A percentile compares a stretch with the other conserved stretches of the same genome.
phyloP scores from a whole-genome alignment of 2,113 vertebrate species.

The Oryzias javanicus region DNA sequence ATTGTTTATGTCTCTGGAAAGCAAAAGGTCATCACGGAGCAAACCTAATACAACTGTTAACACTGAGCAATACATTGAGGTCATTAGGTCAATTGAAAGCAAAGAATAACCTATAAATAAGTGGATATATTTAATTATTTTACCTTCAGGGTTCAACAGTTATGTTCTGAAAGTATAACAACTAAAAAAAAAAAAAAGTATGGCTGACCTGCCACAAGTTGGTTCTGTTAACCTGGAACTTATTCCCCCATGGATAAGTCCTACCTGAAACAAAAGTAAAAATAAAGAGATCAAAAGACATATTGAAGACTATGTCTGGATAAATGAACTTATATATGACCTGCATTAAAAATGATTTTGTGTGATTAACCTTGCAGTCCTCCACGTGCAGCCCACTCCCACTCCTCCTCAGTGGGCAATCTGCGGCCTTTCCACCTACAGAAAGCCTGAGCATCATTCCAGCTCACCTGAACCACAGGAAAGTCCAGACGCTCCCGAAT shows the following conservation, averaged over 20 bases:
- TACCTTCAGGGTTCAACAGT: too few relatives aligned
- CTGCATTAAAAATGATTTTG: background rate
- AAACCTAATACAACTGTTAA: too few relatives aligned
- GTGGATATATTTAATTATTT: too few relatives aligned
- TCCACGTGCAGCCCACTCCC: conserved; percentile 94
- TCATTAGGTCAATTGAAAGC: too few relatives aligned
- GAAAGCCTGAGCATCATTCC: conserved; percentile 89
- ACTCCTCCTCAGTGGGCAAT: conserved; percentile 88
- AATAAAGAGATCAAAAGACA: background rate
- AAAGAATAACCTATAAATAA: too few relatives aligned
- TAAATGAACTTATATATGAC: too few relatives aligned
- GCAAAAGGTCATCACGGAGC: too few relatives aligned
- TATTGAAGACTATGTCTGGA: too few relatives aligned
- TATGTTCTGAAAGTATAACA: background rate
- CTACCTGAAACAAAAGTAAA: conserved; percentile 75
- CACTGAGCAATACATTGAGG: too few relatives aligned
- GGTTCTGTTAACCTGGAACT: conserved; percentile 86
- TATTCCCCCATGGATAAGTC: conserved; percentile 92
- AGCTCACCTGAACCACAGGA: conserved; percentile 95
- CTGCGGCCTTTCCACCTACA: conserved; percentile 86
- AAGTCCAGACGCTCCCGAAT: conserved; percentile 83
- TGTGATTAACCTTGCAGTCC: conserved; percentile 82
- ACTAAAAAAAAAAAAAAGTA: background rate
- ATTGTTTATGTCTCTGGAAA: too few relatives aligned
- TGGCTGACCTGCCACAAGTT: conserved; percentile 93